Evolutionary conservation across 1,140 invertebrate species (phyloP).

Genomic region (Lepeophtheirus salmonis): DNA sequence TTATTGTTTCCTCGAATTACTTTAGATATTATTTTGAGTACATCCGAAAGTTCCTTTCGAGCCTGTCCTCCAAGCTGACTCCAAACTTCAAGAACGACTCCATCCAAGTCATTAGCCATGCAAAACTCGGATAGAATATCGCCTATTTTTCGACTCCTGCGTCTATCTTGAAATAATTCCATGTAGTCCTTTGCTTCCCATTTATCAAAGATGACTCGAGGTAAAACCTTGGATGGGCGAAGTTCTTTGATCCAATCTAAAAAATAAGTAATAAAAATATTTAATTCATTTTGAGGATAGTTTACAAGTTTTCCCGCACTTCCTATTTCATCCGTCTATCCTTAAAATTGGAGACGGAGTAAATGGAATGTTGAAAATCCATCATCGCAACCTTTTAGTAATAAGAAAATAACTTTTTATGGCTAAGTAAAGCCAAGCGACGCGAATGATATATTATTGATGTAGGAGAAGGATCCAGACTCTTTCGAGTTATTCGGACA

Average conservation of each 20-base stretch:
- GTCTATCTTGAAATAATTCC: slow-evolving; percentile 19
- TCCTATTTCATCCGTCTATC: too few relatives aligned
- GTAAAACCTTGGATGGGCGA: slow-evolving; percentile 40
- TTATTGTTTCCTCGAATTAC: slow-evolving; percentile 35
- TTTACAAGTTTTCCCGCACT: too few relatives aligned
- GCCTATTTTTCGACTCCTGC: slow-evolving; percentile 15
- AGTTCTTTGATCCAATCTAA: slow-evolving; percentile 27
- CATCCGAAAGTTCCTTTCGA: slow-evolving; percentile 27
- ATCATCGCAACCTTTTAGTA: too few relatives aligned
- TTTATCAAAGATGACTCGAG: slow-evolving; percentile 60
- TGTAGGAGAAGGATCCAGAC: too few relatives aligned
- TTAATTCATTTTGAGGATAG: too few relatives aligned
- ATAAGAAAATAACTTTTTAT: too few relatives aligned
- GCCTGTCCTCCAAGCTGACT: slow-evolving; percentile 50
- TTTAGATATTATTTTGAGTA: slow-evolving; percentile 31
- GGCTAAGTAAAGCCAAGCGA: too few relatives aligned
- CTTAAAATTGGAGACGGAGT: too few relatives aligned
- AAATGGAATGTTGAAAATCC: too few relatives aligned
- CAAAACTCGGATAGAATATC: slow-evolving; percentile 14
- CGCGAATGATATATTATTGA: too few relatives aligned
- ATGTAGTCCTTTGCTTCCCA: slow-evolving; percentile 36
- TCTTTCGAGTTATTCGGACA: too few relatives aligned
- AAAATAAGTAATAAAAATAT: too few relatives aligned
- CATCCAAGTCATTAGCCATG: slow-evolving; percentile 49
- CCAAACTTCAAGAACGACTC: slow-evolving; percentile 71